phyloP scores from a whole-genome alignment of 1,140 invertebrate species.

The Leptinotarsa defecta region DNA sequence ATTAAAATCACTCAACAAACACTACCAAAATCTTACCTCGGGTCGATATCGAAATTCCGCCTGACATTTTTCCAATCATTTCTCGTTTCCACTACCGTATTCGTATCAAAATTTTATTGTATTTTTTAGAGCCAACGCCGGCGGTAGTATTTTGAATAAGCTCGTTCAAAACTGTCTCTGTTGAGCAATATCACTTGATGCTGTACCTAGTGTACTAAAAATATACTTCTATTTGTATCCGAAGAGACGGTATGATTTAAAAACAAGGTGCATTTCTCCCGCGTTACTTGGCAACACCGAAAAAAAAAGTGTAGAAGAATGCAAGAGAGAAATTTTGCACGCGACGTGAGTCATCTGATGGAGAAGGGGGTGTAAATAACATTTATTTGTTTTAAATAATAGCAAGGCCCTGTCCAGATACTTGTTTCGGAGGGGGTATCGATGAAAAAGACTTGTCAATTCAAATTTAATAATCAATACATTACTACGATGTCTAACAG shows the following conservation, averaged over 20 bases:
- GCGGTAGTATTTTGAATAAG: slow-evolving; percentile 16
- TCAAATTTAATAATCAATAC: too few species aligned
- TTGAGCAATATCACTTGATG: slow-evolving; percentile 20
- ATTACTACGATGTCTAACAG: too few species aligned
- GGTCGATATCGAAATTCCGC: too few species aligned
- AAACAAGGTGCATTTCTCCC: slow-evolving; percentile 49
- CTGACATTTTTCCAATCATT: too few species aligned
- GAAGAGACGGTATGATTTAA: slow-evolving; percentile 37
- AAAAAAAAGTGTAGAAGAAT: slow-evolving; percentile 18
- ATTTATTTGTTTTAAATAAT: background rate
- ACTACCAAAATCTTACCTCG: too few species aligned
- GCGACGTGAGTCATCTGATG: slow-evolving; percentile 10
- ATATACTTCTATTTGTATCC: slow-evolving; percentile 45
- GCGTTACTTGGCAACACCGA: slow-evolving; percentile 29
- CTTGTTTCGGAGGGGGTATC: too few species aligned
- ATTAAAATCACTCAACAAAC: too few species aligned
- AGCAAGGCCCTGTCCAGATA: too few species aligned
- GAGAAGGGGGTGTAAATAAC: background rate
- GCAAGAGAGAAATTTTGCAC: slow-evolving; percentile 10
- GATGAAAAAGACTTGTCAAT: too few species aligned
- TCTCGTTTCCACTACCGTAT: background rate
- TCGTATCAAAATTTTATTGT: background rate
- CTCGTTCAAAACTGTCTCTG: slow-evolving; percentile 25
- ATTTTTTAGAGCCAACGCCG: background rate
- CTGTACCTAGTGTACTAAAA: slow-evolving; percentile 41